These are phyloP conservation scores for Rostratula benghalensis DNA, from an alignment of 2,113 vertebrate genomes.

Conservation along the genomic window DNA sequence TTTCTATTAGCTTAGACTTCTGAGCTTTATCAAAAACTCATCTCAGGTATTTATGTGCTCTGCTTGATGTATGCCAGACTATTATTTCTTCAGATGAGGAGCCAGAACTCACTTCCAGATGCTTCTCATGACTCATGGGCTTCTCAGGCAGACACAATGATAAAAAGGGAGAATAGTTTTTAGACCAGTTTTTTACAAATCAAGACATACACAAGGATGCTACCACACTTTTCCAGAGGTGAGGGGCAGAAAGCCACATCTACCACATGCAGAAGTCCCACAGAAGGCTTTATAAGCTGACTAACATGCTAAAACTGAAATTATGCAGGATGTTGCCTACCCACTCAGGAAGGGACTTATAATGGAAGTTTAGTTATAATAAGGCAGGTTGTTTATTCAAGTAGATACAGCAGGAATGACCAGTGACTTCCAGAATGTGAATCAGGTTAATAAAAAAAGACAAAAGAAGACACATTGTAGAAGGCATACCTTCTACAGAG, in stretches of 20 bases:
- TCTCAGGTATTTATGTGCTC: background rate
- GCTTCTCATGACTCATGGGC: background rate
- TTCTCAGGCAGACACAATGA: background rate
- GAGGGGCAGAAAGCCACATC: background rate
- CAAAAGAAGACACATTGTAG: rapidly evolving
- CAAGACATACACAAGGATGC: background rate
- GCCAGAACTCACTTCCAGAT: background rate
- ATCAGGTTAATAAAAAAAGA: too few species aligned
- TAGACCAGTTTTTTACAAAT: background rate
- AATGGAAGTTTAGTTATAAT: background rate
- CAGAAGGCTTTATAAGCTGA: background rate
- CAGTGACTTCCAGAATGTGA: background rate
- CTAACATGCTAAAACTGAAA: background rate
- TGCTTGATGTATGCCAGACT: rapidly evolving
- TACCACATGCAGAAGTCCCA: background rate
- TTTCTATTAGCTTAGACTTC: background rate
- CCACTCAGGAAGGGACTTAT: background rate
- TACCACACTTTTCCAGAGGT: background rate
- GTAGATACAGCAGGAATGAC: background rate
- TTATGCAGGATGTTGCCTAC: background rate
- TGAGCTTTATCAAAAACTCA: background rate
- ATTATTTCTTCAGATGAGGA: background rate
- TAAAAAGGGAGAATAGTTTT: background rate
- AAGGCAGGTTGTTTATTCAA: background rate
- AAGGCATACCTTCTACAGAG: background rate